phyloP scores from a whole-genome alignment of 2,888 invertebrate species.

The Emmelina monodactyla region DNA sequence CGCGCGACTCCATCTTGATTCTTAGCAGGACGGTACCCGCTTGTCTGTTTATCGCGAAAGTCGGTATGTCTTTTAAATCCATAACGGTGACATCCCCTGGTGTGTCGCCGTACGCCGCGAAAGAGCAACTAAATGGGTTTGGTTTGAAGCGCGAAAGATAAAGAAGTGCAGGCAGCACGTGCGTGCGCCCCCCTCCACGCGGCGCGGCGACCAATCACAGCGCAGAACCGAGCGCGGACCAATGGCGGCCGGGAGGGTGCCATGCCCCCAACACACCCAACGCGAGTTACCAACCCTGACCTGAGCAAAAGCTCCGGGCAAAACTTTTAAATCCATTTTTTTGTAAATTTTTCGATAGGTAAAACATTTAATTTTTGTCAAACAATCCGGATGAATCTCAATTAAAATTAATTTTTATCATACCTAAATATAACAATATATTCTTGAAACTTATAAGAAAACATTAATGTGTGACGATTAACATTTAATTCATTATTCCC shows the following conservation, averaged over 20 bases:
- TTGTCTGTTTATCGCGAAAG: conserved; percentile 43
- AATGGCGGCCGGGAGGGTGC: conserved; percentile 33
- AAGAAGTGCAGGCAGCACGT: conserved; percentile 36
- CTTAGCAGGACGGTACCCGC: conserved; percentile 49
- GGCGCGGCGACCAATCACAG: conserved; percentile 37
- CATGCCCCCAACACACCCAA: conserved; percentile 37
- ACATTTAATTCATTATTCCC: too few species aligned
- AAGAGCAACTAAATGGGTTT: conserved; percentile 55
- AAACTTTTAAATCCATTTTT: too few species aligned
- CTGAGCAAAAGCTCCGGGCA: too few species aligned
- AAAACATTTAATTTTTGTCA: too few species aligned
- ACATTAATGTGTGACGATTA: too few species aligned
- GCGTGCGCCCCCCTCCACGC: conserved; percentile 41
- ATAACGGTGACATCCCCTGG: conserved; percentile 49
- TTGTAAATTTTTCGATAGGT: too few species aligned
- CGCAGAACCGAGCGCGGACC: conserved; percentile 30
- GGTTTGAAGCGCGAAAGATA: conserved; percentile 54
- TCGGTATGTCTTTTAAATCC: conserved; percentile 47
- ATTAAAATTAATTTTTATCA: too few species aligned
- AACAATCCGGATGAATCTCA: too few species aligned
- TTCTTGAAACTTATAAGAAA: too few species aligned
- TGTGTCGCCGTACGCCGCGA: conserved; percentile 49
- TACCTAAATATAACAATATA: too few species aligned
- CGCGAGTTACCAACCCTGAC: too few species aligned
- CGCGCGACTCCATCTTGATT: conserved; percentile 39